These are phyloP conservation scores for Linnaemya tessellans DNA, from an alignment of 2,888 invertebrate genomes.

Conservation along the genomic window DNA sequence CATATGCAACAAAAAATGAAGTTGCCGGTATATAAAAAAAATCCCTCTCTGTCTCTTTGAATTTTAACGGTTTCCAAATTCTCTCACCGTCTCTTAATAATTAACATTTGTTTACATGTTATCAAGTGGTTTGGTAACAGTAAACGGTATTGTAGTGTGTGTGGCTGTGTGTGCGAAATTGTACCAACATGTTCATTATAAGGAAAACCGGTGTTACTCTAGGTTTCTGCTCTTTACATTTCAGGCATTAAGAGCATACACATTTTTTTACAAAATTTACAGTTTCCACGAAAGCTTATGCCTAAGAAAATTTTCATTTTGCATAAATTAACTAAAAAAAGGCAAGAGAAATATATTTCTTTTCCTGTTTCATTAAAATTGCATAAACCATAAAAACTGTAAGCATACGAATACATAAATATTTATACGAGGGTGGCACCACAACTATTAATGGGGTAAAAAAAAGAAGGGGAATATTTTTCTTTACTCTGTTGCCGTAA, in stretches of 20 bases:
- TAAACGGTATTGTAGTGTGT: not conserved
- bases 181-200: not conserved
- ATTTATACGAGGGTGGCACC: not conserved
- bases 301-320: conserved; percentile 10
- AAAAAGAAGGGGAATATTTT: too few species aligned
- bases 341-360: conserved; percentile 18
- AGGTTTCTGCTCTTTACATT: conserved; percentile 33
- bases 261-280: not conserved
- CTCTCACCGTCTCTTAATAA: not conserved
- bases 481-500: too few species aligned
- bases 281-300: conserved; percentile 18
- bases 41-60: conserved; percentile 1
- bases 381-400: conserved; percentile 20
- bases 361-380: conserved; percentile 56
- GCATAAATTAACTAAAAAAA: not conserved
- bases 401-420: not conserved
- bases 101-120: conserved; percentile 55
- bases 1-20: conserved; percentile 41
- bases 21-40: conserved; percentile 51
- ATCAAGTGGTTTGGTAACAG: not conserved
- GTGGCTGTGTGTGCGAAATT: not conserved
- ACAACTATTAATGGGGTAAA: not conserved
- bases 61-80: not conserved
- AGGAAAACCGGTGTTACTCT: conserved; percentile 26
- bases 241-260: conserved; percentile 9